phyloP scores from a whole-genome alignment of 2,797 vertebrate genomes.

The Pangasius larnaudii region DNA sequence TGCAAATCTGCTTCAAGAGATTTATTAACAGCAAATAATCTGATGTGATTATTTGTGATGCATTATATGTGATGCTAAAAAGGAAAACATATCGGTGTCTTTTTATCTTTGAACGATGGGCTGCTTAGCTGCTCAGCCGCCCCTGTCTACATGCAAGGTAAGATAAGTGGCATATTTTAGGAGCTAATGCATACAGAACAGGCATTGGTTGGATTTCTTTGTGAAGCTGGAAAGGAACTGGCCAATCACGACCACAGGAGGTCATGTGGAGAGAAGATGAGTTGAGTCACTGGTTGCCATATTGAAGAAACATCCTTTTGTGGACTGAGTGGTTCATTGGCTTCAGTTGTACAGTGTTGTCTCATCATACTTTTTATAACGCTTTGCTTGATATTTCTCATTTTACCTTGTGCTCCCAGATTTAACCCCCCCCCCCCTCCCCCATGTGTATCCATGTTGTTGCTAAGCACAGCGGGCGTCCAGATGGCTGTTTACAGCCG shows the following conservation, averaged over 20 bases:
- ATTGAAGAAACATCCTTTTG: background rate
- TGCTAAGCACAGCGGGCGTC: constrained; percentile 25
- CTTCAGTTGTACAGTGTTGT: background rate
- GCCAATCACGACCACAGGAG: background rate
- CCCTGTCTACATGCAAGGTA: background rate
- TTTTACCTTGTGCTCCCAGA: background rate
- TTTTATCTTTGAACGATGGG: background rate
- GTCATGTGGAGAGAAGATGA: background rate
- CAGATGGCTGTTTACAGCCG: constrained; percentile 57
- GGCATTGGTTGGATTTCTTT: background rate
- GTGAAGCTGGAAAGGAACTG: background rate
- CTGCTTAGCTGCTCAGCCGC: background rate
- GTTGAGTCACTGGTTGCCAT: background rate
- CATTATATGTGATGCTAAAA: background rate
- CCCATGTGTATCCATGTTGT: background rate
- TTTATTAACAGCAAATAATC: background rate
- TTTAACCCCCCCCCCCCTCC: background rate
- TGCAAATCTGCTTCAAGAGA: background rate
- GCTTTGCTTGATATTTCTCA: background rate
- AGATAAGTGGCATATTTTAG: background rate
- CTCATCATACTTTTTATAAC: background rate
- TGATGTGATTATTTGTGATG: no score
- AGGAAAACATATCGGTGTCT: background rate
- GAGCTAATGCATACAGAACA: background rate
- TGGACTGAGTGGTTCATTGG: background rate